These are phyloP conservation scores for Crotophaga sulcirostris DNA, from an alignment of 2,113 vertebrate genomes.

Conservation along the genomic window DNA sequence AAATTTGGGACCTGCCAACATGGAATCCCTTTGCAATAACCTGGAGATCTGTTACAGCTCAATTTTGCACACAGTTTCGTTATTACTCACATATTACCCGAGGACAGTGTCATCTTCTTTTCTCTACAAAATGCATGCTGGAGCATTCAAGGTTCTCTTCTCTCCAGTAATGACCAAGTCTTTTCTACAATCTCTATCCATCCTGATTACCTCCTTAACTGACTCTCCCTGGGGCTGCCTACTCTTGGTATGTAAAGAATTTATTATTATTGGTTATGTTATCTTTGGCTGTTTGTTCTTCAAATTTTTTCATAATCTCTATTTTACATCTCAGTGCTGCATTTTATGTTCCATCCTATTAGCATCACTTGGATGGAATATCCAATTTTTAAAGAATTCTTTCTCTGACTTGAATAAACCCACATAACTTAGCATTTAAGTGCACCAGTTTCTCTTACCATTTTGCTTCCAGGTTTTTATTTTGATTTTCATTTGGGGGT, in stretches of 20 bases:
- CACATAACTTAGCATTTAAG: conserved; percentile 14
- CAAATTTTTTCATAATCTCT: conserved; percentile 53
- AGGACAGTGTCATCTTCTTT: neutral
- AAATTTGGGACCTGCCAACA: neutral
- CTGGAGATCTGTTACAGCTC: neutral
- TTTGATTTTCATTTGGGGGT: conserved; percentile 46
- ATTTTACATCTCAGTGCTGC: conserved; percentile 47
- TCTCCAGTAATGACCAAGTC: conserved; percentile 31
- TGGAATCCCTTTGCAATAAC: neutral
- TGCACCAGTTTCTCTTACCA: neutral
- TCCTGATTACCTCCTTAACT: conserved; percentile 57
- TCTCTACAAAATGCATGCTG: neutral
- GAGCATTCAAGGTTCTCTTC: neutral
- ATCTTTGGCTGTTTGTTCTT: conserved; percentile 57
- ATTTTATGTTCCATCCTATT: conserved; percentile 57
- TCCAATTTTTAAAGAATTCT: conserved; percentile 52
- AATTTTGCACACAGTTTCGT: neutral
- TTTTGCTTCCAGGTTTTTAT: conserved; percentile 61
- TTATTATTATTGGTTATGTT: conserved; percentile 64
- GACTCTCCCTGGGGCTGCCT: conserved; percentile 39
- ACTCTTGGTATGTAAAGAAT: conserved; percentile 37
- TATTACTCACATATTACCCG: conserved; percentile 17
- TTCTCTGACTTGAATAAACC: conserved; percentile 41
- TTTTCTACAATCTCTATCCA: conserved; percentile 20
- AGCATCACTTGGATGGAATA: conserved; percentile 44